phyloP scores from a whole-genome alignment of 2,888 invertebrate species.

The Netelia melanura region DNA sequence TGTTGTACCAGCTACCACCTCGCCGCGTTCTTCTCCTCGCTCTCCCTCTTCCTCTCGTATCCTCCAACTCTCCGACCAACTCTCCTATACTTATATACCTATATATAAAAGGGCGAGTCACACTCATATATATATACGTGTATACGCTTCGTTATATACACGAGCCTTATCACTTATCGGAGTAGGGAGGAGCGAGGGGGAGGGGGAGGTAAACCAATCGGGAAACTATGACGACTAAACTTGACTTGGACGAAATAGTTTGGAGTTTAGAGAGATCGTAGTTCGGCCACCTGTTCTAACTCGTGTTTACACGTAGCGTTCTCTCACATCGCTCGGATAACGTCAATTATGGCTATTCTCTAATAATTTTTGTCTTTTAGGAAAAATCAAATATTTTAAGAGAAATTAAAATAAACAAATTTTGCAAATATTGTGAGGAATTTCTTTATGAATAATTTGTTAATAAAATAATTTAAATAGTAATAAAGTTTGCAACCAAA shows the following conservation, averaged over 20 bases:
- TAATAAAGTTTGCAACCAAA: no score
- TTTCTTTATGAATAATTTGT: no score
- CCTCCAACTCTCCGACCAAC: conserved; percentile 16
- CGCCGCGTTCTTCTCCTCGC: conserved; percentile 17
- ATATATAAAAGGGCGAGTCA: no score
- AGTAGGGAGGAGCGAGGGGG: not conserved
- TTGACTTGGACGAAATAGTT: conserved; percentile 38
- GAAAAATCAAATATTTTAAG: no score
- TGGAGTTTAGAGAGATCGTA: conserved; percentile 13
- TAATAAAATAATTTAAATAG: no score
- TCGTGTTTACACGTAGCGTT: not conserved
- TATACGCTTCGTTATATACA: conserved; percentile 12
- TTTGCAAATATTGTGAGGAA: no score
- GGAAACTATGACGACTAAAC: conserved; percentile 50
- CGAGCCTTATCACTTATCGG: conserved; percentile 53
- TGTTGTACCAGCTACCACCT: conserved; percentile 70
- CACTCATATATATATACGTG: no score
- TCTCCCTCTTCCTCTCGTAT: conserved; percentile 35
- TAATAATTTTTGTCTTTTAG: no score
- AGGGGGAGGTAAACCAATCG: conserved; percentile 56
- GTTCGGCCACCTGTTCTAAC: conserved; percentile 32
- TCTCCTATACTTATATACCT: not conserved
- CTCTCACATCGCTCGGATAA: no score
- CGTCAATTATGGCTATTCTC: no score
- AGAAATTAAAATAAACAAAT: no score